Conservation (phyloP, 2,888 invertebrate genomes). For the Cataglyphis rosenhaueri region DNA sequence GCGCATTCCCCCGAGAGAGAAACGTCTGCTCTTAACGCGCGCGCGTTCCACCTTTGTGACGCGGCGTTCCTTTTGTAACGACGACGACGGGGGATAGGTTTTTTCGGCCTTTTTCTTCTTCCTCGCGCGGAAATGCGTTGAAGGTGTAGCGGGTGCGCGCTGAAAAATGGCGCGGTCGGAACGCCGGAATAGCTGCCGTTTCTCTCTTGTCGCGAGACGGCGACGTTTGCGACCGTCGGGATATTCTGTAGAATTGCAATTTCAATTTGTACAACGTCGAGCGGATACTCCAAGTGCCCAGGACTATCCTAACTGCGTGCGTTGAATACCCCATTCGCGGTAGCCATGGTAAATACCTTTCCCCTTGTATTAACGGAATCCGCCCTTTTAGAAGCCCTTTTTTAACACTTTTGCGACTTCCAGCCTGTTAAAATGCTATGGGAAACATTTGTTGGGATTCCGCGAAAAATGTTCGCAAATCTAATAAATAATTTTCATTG, state of each 20-base stretch:
- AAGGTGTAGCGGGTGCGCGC: constrained; percentile 22
- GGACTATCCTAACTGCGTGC: constrained; percentile 63
- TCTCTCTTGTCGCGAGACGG: constrained; percentile 28
- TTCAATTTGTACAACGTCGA: constrained; percentile 24
- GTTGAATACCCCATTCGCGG: constrained; percentile 55
- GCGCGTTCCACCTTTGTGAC: constrained; percentile 35
- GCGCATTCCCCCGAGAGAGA: constrained; percentile 42
- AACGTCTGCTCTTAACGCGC: constrained; percentile 53
- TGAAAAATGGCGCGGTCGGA: constrained; percentile 34
- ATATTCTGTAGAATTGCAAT: constrained; percentile 19
- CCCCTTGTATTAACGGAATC: constrained; percentile 63
- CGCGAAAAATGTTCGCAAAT: background rate
- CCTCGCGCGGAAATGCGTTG: constrained; percentile 31
- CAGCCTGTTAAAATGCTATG: constrained; percentile 70
- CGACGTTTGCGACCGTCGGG: constrained; percentile 24
- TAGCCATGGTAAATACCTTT: constrained; percentile 65
- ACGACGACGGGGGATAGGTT: background rate
- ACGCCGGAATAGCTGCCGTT: constrained; percentile 18
- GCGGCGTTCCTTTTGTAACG: constrained; percentile 36
- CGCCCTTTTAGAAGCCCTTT: constrained; percentile 71
- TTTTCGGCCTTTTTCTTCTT: background rate
- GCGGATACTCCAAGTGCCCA: constrained; percentile 33
- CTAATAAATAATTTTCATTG: constrained; percentile 8
- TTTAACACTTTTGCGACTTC: constrained; percentile 79
- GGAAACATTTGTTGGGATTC: constrained; percentile 17